Conservation (phyloP, 2,797 vertebrate species). For the Leucoraja ocellata region DNA sequence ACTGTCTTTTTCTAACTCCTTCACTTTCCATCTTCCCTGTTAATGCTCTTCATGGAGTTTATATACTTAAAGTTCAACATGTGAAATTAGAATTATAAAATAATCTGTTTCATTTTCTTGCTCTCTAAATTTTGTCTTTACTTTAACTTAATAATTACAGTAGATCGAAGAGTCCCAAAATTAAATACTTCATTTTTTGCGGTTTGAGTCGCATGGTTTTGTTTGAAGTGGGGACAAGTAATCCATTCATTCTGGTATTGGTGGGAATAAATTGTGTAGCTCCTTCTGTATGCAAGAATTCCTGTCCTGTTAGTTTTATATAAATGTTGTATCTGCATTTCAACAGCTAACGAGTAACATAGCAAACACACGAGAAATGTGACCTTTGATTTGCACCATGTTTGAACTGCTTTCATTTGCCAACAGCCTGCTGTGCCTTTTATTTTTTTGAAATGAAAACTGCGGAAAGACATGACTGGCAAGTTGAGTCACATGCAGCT, state of each 20-base stretch:
- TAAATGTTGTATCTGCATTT: background rate
- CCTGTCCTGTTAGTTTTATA: background rate
- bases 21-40: too few species aligned
- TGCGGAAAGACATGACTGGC: background rate
- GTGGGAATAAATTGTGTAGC: background rate
- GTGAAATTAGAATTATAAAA: too few species aligned
- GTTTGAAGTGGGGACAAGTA: background rate
- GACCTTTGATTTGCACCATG: constrained; percentile 19
- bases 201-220: too few species aligned
- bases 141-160: too few species aligned
- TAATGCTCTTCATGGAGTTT: too few species aligned
- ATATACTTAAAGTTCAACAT: too few species aligned
- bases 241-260: background rate
- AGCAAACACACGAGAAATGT: constrained; percentile 6
- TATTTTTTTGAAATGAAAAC: constrained; percentile 18
- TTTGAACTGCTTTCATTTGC: constrained; percentile 5
- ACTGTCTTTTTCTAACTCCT: too few species aligned
- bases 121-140: too few species aligned
- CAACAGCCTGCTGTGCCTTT: background rate
- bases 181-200: too few species aligned
- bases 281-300: background rate
- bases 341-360: background rate
- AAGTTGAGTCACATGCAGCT: background rate
- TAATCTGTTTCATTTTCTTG: too few species aligned
- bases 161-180: too few species aligned